A percentile compares a stretch with the other conserved stretches of the same genome.
These are phyloP conservation scores for Paraescarpia echinospica DNA, from an alignment of 1,140 invertebrate species.

Conservation along the genomic window DNA sequence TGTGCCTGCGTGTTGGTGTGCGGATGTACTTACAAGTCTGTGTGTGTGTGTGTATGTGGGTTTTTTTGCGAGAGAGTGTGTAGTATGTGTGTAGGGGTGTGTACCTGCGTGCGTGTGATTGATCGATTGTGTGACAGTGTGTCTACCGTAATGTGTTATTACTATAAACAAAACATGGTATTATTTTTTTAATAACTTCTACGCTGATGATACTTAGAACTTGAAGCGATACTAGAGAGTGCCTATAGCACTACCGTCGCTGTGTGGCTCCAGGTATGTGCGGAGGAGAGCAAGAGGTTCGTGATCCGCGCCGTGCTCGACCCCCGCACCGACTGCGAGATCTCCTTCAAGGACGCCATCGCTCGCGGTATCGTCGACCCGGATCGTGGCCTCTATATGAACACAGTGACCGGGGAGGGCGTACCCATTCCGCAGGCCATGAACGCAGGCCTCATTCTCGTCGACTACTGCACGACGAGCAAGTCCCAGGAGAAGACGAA, in stretches of 20 bases:
- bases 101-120: not conserved
- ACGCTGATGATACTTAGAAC: no score
- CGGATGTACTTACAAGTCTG: no score
- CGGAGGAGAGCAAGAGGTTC: slow-evolving; percentile 26
- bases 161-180: no score
- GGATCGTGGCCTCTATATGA: slow-evolving; percentile 19
- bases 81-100: no score
- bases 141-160: no score
- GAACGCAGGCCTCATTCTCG: slow-evolving; percentile 21
- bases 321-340: slow-evolving; percentile 15
- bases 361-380: slow-evolving; percentile 21
- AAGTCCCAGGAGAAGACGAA: slow-evolving; percentile 22
- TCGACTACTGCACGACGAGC: slow-evolving; percentile 24
- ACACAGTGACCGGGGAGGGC: slow-evolving; percentile 25
- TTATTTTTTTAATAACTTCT: no score
- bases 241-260: no score
- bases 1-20: no score
- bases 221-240: no score
- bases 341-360: slow-evolving; percentile 22
- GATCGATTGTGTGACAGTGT: not conserved
- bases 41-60: no score
- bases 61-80: no score
- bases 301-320: slow-evolving; percentile 27
- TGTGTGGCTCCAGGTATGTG: not conserved
- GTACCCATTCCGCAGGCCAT: slow-evolving; percentile 24